Percentiles rank a stretch among this genome's conserved stretches.
These are phyloP conservation scores for Clarias macrocephalus DNA, from an alignment of 2,113 vertebrate genomes.

Conservation along the genomic window DNA sequence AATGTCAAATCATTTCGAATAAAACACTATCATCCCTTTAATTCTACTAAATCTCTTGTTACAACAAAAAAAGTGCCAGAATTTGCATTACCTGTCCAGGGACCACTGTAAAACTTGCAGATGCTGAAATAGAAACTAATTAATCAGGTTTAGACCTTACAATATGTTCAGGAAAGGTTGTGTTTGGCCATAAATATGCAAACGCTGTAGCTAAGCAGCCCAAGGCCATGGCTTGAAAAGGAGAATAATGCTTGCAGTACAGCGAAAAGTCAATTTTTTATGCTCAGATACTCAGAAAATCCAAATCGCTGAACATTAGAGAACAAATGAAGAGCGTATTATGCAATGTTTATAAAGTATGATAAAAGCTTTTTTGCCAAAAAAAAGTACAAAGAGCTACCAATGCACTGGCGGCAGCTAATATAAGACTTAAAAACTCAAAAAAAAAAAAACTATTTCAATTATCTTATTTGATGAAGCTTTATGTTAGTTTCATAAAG, in stretches of 20 bases:
- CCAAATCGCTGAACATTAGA: not conserved
- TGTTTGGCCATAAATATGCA: conserved; percentile 19
- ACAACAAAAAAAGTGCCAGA: not conserved
- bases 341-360: not conserved
- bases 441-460: not conserved
- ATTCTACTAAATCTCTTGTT: not conserved
- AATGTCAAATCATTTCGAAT: not conserved
- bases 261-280: not conserved
- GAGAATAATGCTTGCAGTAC: not conserved
- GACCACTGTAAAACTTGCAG: not conserved
- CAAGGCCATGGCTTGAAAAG: not conserved
- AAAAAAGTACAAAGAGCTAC: not conserved
- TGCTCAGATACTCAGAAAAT: not conserved
- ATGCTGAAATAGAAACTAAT: conserved; percentile 20
- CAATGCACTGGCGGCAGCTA: not conserved
- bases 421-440: not conserved
- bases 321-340: not conserved
- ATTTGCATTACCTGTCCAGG: conserved; percentile 6
- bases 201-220: conserved; percentile 13
- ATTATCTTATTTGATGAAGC: no score
- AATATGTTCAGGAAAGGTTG: conserved; percentile 22
- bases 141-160: conserved; percentile 37
- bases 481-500: not conserved
- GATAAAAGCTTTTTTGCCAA: not conserved
- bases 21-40: not conserved